Conservation (phyloP, 1,140 invertebrate genomes). For the Drosophila hydei region DNA sequence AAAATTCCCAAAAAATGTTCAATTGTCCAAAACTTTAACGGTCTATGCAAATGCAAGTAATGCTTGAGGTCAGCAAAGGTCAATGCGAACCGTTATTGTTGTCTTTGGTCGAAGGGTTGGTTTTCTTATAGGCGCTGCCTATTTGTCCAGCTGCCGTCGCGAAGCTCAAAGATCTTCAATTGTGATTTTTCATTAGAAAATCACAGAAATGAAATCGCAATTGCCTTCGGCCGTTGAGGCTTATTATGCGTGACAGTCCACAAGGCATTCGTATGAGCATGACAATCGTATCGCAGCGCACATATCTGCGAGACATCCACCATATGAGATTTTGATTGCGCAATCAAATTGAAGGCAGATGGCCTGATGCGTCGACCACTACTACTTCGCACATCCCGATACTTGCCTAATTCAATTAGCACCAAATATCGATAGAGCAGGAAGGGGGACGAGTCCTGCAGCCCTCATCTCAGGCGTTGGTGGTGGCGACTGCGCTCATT, state of each 20-base stretch:
- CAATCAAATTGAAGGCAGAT: conserved; percentile 52
- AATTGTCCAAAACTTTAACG: conserved; percentile 32
- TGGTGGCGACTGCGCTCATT: conserved; percentile 15
- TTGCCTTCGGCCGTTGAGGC: conserved; percentile 26
- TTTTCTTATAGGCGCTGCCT: conserved; percentile 18
- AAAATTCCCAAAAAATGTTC: conserved; percentile 49
- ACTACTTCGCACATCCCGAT: conserved; percentile 22
- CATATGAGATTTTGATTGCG: conserved; percentile 18
- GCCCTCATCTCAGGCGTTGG: conserved; percentile 4
- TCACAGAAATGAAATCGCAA: conserved; percentile 78
- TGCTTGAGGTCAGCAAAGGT: conserved; percentile 71
- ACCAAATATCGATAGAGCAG: conserved; percentile 2
- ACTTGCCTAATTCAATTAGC: conserved; percentile 78
- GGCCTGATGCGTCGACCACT: conserved; percentile 16
- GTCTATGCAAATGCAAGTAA: conserved; percentile 65
- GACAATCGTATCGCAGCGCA: conserved; percentile 59
- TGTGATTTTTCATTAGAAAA: conserved; percentile 77
- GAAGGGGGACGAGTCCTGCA: neutral
- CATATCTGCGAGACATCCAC: conserved; percentile 40
- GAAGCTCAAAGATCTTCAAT: conserved; percentile 57
- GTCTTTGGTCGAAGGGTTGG: conserved; percentile 69
- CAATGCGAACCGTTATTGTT: conserved; percentile 52
- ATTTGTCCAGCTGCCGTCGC: conserved; percentile 69
- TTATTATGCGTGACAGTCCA: conserved; percentile 74
- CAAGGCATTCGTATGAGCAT: conserved; percentile 44